A percentile compares a stretch with the other conserved stretches of the same genome.
phyloP scores from a whole-genome alignment of 2,113 vertebrate genomes.

The Psophia crepitans region DNA sequence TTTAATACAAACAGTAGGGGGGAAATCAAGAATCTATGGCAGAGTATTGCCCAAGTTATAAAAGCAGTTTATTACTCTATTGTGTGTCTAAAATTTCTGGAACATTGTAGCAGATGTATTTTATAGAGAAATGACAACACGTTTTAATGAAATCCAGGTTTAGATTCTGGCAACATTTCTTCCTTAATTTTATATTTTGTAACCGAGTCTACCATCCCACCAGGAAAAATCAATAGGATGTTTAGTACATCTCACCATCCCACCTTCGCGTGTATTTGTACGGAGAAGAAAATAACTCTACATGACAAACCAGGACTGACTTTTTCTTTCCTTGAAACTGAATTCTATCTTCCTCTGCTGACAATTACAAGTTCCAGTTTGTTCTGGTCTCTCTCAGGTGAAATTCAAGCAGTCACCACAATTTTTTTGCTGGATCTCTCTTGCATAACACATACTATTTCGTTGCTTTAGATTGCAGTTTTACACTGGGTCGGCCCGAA shows the following conservation, averaged over 20 bases:
- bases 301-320: neutral
- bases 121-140: constrained; percentile 54
- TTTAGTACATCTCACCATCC: constrained; percentile 14
- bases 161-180: constrained; percentile 45
- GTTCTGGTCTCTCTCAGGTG: neutral
- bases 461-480: neutral
- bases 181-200: constrained; percentile 45
- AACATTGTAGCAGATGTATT: constrained; percentile 53
- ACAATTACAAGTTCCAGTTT: neutral
- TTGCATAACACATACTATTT: neutral
- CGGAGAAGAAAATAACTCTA: neutral
- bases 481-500: neutral
- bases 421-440: neutral
- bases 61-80: constrained; percentile 59
- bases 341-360: neutral
- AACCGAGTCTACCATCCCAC: neutral
- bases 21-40: constrained; percentile 23
- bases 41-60: constrained; percentile 39
- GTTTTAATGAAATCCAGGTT: constrained; percentile 62
- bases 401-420: neutral
- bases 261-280: neutral
- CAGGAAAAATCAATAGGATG: constrained; percentile 23
- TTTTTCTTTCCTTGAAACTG: neutral
- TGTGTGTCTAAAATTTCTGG: constrained; percentile 60
- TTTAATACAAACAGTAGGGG: constrained; percentile 45